Conservation (phyloP, 2,797 vertebrate genomes). For the Urophycis tenuis region DNA sequence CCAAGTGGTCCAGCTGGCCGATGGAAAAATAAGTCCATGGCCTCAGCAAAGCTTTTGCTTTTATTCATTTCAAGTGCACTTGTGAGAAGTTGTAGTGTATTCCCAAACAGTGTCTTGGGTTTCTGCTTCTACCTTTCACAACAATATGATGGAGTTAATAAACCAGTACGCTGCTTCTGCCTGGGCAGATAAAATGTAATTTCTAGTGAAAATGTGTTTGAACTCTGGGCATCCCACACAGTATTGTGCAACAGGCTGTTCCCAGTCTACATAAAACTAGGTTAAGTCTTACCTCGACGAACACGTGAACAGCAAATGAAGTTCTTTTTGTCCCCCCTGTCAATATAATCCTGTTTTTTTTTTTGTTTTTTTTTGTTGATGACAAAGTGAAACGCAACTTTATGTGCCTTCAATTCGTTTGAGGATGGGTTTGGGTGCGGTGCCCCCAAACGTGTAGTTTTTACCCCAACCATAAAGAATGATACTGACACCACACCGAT, state of each 20-base stretch:
- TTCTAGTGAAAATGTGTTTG: conserved; percentile 32
- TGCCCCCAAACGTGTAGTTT: conserved; percentile 50
- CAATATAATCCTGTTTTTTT: not conserved
- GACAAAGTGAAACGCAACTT: conserved; percentile 46
- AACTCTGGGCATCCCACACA: conserved; percentile 44
- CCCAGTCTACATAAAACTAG: conserved; percentile 51
- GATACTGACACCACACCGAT: conserved; percentile 59
- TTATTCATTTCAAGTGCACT: conserved; percentile 6
- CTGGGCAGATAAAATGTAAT: conserved; percentile 40
- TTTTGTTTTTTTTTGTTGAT: not conserved
- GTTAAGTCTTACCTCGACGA: conserved; percentile 44
- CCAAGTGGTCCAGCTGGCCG: not conserved
- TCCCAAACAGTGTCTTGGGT: conserved; percentile 17
- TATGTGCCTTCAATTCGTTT: conserved; percentile 60
- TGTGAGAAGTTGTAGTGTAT: not conserved
- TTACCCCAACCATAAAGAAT: conserved; percentile 66
- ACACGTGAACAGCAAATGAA: not conserved
- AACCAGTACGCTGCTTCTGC: conserved; percentile 36
- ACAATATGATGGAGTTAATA: conserved; percentile 41
- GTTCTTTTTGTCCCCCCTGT: not conserved
- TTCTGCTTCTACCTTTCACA: conserved; percentile 35
- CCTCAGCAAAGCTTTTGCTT: not conserved
- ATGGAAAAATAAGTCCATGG: not conserved
- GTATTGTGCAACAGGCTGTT: conserved; percentile 52
- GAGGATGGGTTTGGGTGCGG: conserved; percentile 40